phyloP scores from a whole-genome alignment of 2,888 invertebrate species.

The Trilocha varians region DNA sequence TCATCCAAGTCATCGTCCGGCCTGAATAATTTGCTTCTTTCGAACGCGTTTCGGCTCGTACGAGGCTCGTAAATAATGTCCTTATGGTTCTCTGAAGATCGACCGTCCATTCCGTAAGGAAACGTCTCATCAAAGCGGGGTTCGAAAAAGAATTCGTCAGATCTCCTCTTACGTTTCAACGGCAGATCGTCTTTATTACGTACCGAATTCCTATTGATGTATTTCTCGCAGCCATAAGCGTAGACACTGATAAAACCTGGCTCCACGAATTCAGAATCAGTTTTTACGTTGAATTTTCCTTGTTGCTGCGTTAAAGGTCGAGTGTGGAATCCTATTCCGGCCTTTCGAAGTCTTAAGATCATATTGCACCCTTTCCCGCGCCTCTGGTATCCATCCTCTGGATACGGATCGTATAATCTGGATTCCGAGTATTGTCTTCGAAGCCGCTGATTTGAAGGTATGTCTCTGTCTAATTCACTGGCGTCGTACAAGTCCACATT shows the following conservation, averaged over 20 bases:
- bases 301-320: conserved; percentile 79
- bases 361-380: conserved; percentile 79
- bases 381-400: conserved; percentile 33
- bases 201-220: conserved; percentile 56
- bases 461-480: conserved; percentile 48
- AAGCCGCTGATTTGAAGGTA: conserved; percentile 37
- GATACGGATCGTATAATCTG: conserved; percentile 34
- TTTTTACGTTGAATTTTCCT: conserved; percentile 81
- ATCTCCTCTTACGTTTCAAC: conserved; percentile 40
- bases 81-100: conserved; percentile 43
- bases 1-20: conserved; percentile 73
- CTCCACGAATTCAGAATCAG: conserved; percentile 87
- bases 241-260: conserved; percentile 90
- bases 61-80: conserved; percentile 51
- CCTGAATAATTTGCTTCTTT: conserved; percentile 61
- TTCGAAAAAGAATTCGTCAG: conserved; percentile 60
- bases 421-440: conserved; percentile 57
- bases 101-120: conserved; percentile 30
- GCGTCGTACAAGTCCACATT: conserved; percentile 76
- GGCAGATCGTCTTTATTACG: conserved; percentile 54
- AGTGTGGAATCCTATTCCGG: conserved; percentile 85
- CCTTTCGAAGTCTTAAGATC: conserved; percentile 82
- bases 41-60: conserved; percentile 46
- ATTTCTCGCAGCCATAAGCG: conserved; percentile 84
- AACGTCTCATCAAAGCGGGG: conserved; percentile 33